A percentile compares a stretch with the other conserved stretches of the same genome.
phyloP scores from a whole-genome alignment of 1,140 invertebrate genomes.

The Eumeta japonica region DNA sequence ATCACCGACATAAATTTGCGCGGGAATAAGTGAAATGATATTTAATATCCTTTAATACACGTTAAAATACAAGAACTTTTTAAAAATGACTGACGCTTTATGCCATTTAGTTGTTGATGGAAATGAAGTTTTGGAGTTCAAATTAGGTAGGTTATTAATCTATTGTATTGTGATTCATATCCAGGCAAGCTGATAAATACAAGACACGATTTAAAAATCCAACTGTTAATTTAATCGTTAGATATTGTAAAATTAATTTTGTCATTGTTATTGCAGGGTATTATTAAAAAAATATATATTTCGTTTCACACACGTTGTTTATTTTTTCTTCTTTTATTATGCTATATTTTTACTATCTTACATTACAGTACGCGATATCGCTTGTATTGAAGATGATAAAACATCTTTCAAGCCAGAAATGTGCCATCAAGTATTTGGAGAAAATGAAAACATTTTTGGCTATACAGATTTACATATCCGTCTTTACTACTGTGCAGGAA shows the following conservation, averaged over 20 bases:
- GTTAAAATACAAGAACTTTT: too few species aligned
- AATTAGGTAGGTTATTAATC: slow-evolving; percentile 65
- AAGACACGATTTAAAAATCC: too few species aligned
- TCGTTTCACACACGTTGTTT: too few species aligned
- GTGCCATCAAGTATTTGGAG: slow-evolving; percentile 93
- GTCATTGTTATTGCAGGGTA: slow-evolving; percentile 5
- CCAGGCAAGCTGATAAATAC: too few species aligned
- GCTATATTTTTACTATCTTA: slow-evolving; percentile 1
- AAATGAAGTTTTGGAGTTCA: slow-evolving; percentile 75
- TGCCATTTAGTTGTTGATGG: slow-evolving; percentile 66
- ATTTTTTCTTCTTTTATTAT: not conserved
- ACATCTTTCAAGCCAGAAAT: slow-evolving; percentile 79
- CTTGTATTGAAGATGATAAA: slow-evolving; percentile 74
- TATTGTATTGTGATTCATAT: slow-evolving; percentile 1
- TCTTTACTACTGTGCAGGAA: slow-evolving; percentile 80
- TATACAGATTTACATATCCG: slow-evolving; percentile 81
- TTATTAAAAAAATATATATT: too few species aligned
- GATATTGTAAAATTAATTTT: not conserved
- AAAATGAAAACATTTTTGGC: slow-evolving; percentile 91
- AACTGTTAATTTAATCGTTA: too few species aligned
- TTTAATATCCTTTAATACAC: not conserved
- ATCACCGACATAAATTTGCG: slow-evolving; percentile 29
- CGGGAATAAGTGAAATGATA: slow-evolving; percentile 26
- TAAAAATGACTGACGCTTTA: slow-evolving; percentile 52
- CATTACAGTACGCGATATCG: slow-evolving; percentile 3